A percentile compares a stretch with the other conserved stretches of the same genome.
Conservation (phyloP, 2,797 vertebrate species). For the Diglossa cyanea region DNA sequence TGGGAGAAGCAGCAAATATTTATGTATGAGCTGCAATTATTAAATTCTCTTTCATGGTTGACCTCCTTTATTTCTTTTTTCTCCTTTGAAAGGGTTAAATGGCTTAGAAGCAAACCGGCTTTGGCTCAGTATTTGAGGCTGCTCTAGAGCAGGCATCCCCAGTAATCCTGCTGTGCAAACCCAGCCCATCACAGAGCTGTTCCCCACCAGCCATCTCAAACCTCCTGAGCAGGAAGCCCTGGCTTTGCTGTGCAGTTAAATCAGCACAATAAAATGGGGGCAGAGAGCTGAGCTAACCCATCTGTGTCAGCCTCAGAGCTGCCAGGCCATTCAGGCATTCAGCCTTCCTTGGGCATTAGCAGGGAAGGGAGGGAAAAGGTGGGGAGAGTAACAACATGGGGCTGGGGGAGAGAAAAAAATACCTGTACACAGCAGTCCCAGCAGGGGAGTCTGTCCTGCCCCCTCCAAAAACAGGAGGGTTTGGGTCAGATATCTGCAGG, state of each 20-base stretch:
- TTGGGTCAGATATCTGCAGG: rapidly evolving
- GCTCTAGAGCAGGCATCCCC: neutral
- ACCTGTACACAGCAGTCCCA: neutral
- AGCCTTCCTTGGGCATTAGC: neutral
- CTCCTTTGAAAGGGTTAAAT: slow-evolving; percentile 8
- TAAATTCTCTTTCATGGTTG: slow-evolving; percentile 21
- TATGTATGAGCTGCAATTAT: slow-evolving; percentile 13
- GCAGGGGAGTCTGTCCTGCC: neutral
- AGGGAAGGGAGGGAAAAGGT: neutral
- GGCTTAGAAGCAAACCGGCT: neutral
- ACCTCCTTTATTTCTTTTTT: neutral
- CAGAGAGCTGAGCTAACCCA: neutral
- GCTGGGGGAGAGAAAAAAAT: no score
- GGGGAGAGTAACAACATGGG: rapidly evolving
- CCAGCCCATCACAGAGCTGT: neutral
- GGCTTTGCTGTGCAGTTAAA: neutral
- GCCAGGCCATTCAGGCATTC: neutral
- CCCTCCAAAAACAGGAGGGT: neutral
- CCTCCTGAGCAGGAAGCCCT: neutral
- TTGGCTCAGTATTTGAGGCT: neutral
- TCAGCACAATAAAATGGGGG: rapidly evolving
- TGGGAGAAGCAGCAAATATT: slow-evolving; percentile 43
- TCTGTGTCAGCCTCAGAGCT: neutral
- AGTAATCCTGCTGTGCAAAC: neutral
- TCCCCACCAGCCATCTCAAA: neutral